Base-by-base conservation (phyloP, 2,113 vertebrate species). In the Galbula dea region DNA sequence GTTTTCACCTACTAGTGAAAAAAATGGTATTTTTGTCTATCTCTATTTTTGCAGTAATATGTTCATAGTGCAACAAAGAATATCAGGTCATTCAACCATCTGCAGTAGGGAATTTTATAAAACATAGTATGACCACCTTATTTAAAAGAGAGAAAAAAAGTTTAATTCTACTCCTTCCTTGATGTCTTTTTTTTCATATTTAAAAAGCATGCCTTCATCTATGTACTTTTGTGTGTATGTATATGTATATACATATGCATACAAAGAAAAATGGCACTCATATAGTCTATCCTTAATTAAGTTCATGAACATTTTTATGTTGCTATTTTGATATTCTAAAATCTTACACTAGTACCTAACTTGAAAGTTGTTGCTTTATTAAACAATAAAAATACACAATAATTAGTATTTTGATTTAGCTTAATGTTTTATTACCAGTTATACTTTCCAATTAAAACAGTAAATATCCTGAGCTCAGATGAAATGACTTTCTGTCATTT, bases 171-270 rank as follows among this genome's bases (percentile, higher is more conserved):
- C 12, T 39, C 4, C 4, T 93, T 77, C 22, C 15, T 32, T 65
- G 7, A 34, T 43, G 1, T 13, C 10, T 68, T 63, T 55, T n/a
- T 72, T 72, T 54, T 34, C 7, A 29, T 21, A 41, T 14, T 78
- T 74, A n/a, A 89, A 78, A 74, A 27, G 1, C 16, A 41, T 37
- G 2, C 2, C 7, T 45, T 81, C 11, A 32, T 52, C 68, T 71
- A 12, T 17, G 12, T 58, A 21, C 2, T 24, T 4, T 45, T 78
- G 32, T 23, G 22, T 49, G 22, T 49, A 6, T 43, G 17, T 69
- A 39, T 13, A 34, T 11, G 32, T 6, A 16, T 1, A 32, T 22
- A 34, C 1, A 49, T 18, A 49, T 1, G 22, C 2, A 41, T 3
- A 51, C 4, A 30, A n/a, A 26, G 11, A 62, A 37, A 59, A 51